phyloP scores from a whole-genome alignment of 2,797 vertebrate species.

The Liparis tanakae region DNA sequence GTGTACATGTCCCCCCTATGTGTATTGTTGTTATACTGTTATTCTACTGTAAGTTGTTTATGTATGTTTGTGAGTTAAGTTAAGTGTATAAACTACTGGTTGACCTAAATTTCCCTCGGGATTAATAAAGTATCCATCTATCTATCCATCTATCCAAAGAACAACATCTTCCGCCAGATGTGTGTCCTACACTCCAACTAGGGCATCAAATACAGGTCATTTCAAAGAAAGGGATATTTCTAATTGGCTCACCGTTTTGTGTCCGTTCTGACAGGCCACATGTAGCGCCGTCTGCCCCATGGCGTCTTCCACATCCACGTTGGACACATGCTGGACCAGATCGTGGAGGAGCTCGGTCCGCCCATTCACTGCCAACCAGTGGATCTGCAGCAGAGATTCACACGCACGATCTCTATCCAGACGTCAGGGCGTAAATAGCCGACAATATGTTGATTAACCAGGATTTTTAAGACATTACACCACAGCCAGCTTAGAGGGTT shows the following conservation, averaged over 20 bases:
- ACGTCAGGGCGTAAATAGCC: not conserved
- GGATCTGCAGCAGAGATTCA: conserved; percentile 85
- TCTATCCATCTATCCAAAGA: too few species aligned
- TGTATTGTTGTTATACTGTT: too few species aligned
- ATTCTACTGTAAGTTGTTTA: too few species aligned
- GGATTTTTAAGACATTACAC: not conserved
- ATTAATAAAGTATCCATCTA: too few species aligned
- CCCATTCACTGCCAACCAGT: conserved; percentile 98
- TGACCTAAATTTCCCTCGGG: too few species aligned
- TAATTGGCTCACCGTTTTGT: conserved; percentile 89
- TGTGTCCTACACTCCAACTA: not conserved
- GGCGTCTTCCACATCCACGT: conserved; percentile 98
- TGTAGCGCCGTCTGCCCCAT: conserved; percentile 99
- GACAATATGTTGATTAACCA: not conserved
- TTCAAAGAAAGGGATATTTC: not conserved
- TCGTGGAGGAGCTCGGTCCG: conserved; percentile 96
- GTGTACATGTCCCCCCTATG: too few species aligned
- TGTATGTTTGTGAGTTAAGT: too few species aligned
- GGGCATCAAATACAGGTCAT: not conserved
- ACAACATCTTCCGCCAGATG: not conserved
- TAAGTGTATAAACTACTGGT: too few species aligned
- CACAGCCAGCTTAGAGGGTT: not conserved
- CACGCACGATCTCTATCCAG: not conserved
- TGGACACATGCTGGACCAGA: conserved; percentile 95
- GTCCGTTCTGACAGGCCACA: conserved; percentile 98